Percentiles rank a stretch among this genome's conserved stretches.
Evolutionary conservation across 2,888 invertebrate species (phyloP).

Genomic region (Orthonevra nobilis): DNA sequence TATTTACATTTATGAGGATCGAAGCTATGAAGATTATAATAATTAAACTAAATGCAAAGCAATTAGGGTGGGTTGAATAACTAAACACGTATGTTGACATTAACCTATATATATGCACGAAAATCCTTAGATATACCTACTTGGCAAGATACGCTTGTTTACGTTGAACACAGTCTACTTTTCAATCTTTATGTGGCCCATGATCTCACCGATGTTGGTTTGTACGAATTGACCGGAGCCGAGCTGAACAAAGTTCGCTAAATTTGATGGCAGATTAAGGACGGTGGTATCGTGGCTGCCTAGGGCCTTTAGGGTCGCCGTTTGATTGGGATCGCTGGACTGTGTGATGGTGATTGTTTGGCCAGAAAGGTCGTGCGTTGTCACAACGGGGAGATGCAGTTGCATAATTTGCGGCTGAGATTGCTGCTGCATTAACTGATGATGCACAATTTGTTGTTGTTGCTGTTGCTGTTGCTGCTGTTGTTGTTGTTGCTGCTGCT

Average conservation of each 20-base stretch:
- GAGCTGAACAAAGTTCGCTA: conserved; percentile 78
- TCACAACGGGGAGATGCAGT: conserved; percentile 76
- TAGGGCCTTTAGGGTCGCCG: conserved; percentile 72
- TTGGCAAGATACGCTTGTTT: conserved; percentile 57
- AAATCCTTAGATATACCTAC: conserved; percentile 12
- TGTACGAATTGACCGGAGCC: conserved; percentile 78
- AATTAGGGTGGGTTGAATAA: conserved; percentile 10
- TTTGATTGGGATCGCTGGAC: conserved; percentile 72
- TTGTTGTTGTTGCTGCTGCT: conserved; percentile 71
- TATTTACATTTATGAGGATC: conserved; percentile 17
- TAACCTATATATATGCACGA: conserved; percentile 42
- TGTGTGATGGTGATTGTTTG: conserved; percentile 79
- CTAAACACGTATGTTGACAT: conserved; percentile 1
- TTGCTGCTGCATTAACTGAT: conserved; percentile 63
- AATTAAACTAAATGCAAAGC: background rate
- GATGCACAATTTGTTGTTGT: conserved; percentile 67
- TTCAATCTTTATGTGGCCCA: conserved; percentile 78
- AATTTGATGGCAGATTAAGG: conserved; percentile 75
- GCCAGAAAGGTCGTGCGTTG: conserved; percentile 76
- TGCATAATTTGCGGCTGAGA: conserved; percentile 77
- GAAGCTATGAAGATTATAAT: background rate
- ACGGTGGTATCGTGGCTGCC: conserved; percentile 76
- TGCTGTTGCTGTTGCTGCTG: conserved; percentile 72
- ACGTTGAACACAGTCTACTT: conserved; percentile 73
- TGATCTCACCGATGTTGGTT: conserved; percentile 74